A percentile compares a stretch with the other conserved stretches of the same genome.
Conservation (phyloP, 2,888 invertebrate genomes). For the Chydorus sphaericus region DNA sequence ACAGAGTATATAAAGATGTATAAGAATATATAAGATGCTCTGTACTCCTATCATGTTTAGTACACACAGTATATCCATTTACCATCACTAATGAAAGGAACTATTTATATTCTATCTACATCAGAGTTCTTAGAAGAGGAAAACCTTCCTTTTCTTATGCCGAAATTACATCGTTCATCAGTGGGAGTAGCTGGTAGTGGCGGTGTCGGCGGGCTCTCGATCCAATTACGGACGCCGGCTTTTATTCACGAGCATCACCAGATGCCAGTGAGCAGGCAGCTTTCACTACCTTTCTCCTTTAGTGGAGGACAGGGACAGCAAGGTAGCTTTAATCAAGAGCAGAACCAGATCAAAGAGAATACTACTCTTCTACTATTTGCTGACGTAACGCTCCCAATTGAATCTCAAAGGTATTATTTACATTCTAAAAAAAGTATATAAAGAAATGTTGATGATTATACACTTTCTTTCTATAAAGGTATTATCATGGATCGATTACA, state of each 20-base stretch:
- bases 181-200: not conserved
- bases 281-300: constrained; percentile 4
- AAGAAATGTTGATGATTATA: not conserved
- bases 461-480: not conserved
- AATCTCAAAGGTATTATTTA: constrained; percentile 9
- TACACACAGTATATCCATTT: too few relatives aligned
- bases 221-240: not conserved
- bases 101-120: too few relatives aligned
- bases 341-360: not conserved
- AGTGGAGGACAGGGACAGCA: too few relatives aligned
- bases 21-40: too few relatives aligned
- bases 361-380: not conserved
- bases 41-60: too few relatives aligned
- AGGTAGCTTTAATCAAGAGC: too few relatives aligned
- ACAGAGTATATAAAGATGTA: too few relatives aligned
- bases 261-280: not conserved
- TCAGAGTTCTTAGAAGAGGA: not conserved
- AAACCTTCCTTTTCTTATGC: constrained; percentile 9
- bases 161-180: constrained; percentile 10
- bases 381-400: constrained; percentile 1
- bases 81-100: too few relatives aligned
- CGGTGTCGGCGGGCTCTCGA: not conserved
- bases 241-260: not conserved
- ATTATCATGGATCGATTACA: constrained; percentile 9
- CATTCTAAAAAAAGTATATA: too few relatives aligned